These are phyloP conservation scores for Otis tarda DNA, from an alignment of 2,113 vertebrate genomes.

Conservation along the genomic window DNA sequence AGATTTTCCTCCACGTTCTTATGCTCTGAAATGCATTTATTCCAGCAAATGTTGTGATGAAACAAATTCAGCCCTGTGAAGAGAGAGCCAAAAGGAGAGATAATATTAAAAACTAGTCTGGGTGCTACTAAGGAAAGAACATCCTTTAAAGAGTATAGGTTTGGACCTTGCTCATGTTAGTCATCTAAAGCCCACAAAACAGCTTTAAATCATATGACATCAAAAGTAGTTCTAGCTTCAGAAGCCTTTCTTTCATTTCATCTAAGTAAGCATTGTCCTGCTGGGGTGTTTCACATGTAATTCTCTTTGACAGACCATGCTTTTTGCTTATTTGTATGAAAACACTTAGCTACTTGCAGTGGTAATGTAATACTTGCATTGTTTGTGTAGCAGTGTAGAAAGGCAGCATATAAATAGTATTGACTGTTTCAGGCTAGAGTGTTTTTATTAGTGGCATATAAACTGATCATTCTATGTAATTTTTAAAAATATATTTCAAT, in stretches of 20 bases:
- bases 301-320: background rate
- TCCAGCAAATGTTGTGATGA: background rate
- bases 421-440: background rate
- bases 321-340: background rate
- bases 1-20: background rate
- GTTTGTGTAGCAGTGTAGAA: background rate
- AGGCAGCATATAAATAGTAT: background rate
- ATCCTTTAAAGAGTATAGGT: background rate
- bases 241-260: background rate
- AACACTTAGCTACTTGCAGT: background rate
- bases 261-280: background rate
- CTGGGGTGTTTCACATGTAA: background rate
- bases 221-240: background rate
- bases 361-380: background rate
- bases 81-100: background rate
- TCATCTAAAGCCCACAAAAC: background rate
- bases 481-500: background rate
- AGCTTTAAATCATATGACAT: background rate
- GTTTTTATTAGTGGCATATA: background rate
- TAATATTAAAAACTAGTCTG: background rate
- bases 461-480: background rate
- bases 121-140: background rate
- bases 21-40: background rate
- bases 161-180: background rate
- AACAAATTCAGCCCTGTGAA: background rate